Evolutionary conservation across 2,888 invertebrate species (phyloP).

Genomic region (Iselma pallidipennis): DNA sequence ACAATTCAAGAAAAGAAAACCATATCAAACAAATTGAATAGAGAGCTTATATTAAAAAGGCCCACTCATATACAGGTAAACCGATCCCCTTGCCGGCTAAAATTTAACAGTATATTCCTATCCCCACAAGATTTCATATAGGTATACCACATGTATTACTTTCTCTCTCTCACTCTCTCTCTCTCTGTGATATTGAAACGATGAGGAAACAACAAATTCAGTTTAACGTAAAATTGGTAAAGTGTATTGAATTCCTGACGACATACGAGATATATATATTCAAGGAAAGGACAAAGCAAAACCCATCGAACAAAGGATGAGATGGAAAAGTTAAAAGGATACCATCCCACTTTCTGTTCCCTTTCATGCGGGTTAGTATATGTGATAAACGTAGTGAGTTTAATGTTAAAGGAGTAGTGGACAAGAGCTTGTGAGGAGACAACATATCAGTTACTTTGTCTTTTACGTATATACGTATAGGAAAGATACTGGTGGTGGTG

Average conservation of each 20-base stretch:
- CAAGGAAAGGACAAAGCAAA: conserved; percentile 10
- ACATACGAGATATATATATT: not conserved
- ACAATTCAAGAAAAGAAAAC: too few species aligned
- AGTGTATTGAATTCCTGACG: conserved; percentile 20
- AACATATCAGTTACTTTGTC: too few species aligned
- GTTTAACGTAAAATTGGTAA: conserved; percentile 21
- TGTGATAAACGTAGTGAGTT: not conserved
- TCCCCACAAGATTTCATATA: not conserved
- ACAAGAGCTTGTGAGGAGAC: not conserved
- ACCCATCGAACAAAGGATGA: conserved; percentile 8
- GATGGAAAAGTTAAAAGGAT: not conserved
- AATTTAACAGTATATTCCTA: not conserved
- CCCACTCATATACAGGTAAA: not conserved
- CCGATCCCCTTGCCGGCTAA: not conserved
- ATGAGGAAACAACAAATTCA: conserved; percentile 16
- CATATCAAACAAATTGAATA: not conserved
- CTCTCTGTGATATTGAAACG: not conserved
- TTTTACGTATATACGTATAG: too few species aligned
- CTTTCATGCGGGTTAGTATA: not conserved
- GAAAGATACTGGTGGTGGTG: too few species aligned
- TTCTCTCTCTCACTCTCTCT: not conserved
- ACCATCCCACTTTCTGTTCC: not conserved
- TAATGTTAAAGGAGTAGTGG: not conserved
- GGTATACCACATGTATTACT: not conserved
- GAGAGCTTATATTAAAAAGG: not conserved